Conservation (phyloP, 2,113 vertebrate genomes). For the Vicugna pacos region DNA sequence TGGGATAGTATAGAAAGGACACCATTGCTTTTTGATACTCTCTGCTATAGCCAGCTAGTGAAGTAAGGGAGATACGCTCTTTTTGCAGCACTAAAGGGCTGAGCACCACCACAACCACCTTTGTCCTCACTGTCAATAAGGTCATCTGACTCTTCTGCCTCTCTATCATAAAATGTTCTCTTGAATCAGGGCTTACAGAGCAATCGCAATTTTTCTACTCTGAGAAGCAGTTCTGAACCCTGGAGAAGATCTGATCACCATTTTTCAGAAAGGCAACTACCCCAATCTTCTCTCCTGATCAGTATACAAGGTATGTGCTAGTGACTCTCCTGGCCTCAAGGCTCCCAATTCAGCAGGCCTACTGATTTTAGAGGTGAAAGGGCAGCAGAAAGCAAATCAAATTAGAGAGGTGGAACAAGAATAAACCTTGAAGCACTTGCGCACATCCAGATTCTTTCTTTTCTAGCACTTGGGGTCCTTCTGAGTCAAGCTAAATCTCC, state of each 20-base stretch:
- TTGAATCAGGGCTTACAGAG: neutral
- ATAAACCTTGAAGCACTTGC: neutral
- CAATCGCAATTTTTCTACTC: neutral
- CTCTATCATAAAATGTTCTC: neutral
- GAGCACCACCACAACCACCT: neutral
- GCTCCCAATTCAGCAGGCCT: neutral
- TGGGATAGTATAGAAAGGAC: neutral
- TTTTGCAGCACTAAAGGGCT: neutral
- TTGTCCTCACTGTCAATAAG: neutral
- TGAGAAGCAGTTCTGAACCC: neutral
- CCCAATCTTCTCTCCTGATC: neutral
- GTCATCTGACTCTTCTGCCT: neutral
- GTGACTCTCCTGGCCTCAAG: neutral
- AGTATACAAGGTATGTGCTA: neutral
- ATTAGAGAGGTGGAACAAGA: neutral
- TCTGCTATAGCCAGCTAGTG: neutral
- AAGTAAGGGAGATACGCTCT: neutral
- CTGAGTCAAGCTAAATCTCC: neutral
- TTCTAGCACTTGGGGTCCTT: neutral
- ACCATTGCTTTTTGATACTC: neutral
- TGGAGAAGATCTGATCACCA: neutral
- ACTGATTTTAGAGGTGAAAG: neutral
- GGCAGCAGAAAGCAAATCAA: constrained; percentile 10
- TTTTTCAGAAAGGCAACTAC: neutral
- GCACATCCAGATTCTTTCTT: neutral